These are phyloP conservation scores for Chloebia gouldiae DNA, from an alignment of 2,113 vertebrate genomes.

Conservation along the genomic window DNA sequence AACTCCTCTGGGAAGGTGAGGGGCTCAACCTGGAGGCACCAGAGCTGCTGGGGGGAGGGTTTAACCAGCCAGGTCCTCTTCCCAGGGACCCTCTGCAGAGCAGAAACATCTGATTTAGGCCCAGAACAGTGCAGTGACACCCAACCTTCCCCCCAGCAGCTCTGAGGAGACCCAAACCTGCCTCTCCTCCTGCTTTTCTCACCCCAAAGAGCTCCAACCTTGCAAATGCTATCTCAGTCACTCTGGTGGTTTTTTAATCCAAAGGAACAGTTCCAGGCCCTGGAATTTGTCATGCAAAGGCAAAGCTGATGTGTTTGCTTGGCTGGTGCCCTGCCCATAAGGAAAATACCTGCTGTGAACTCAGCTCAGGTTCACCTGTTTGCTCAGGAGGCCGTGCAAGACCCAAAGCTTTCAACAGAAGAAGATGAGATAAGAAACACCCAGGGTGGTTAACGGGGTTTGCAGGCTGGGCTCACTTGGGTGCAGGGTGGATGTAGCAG, in stretches of 20 bases:
- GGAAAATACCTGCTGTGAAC: not conserved
- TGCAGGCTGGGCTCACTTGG: not conserved
- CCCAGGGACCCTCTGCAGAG: not conserved
- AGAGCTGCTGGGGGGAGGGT: rapidly evolving
- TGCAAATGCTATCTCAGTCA: rapidly evolving
- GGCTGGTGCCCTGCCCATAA: not conserved
- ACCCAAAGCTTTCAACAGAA: no score
- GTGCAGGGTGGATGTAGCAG: rapidly evolving
- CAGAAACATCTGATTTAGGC: not conserved
- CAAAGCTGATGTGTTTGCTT: not conserved
- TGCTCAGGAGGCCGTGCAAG: not conserved
- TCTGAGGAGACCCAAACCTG: rapidly evolving
- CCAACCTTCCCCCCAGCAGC: not conserved
- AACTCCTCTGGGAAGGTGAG: not conserved
- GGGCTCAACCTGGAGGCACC: rapidly evolving
- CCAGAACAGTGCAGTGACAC: not conserved
- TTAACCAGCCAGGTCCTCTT: not conserved
- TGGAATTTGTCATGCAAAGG: not conserved
- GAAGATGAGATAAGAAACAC: not conserved
- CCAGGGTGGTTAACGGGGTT: rapidly evolving
- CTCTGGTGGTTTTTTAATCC: not conserved
- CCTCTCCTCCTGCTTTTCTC: not conserved
- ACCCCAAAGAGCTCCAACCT: not conserved
- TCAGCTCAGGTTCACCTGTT: rapidly evolving
- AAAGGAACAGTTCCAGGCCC: not conserved